Conservation (phyloP, 2,888 invertebrate genomes). For the Lycaena phlaeas region DNA sequence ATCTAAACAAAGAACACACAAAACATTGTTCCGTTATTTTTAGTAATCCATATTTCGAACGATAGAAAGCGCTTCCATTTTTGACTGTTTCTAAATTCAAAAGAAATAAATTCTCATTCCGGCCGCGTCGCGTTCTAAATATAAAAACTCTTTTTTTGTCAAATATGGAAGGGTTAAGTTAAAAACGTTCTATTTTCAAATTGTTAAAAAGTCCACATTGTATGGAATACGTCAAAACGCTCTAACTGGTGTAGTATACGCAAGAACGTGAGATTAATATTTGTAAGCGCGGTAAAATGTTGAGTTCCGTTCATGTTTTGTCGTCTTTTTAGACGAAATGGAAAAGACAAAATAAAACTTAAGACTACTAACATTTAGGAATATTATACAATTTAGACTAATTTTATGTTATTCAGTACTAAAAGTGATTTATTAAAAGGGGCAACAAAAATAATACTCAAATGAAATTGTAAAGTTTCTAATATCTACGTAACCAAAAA, state of each 20-base stretch:
- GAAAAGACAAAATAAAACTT: too few species aligned
- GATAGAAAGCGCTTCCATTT: slow-evolving; percentile 47
- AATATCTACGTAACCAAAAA: too few species aligned
- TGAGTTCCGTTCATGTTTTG: too few species aligned
- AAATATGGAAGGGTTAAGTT: slow-evolving; percentile 73
- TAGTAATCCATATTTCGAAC: slow-evolving; percentile 43
- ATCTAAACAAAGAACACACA: slow-evolving; percentile 11
- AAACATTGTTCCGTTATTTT: slow-evolving; percentile 33
- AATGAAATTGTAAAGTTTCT: too few species aligned
- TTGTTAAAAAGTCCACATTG: slow-evolving; percentile 72
- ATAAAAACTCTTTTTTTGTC: slow-evolving; percentile 69
- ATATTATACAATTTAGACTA: too few species aligned
- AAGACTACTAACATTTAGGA: too few species aligned
- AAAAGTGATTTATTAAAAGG: too few species aligned
- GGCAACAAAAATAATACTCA: too few species aligned
- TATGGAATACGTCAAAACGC: slow-evolving; percentile 72
- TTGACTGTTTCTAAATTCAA: slow-evolving; percentile 61
- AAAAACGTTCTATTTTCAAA: slow-evolving; percentile 72
- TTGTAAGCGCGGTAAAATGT: too few species aligned
- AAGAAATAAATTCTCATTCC: slow-evolving; percentile 64
- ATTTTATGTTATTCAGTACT: too few species aligned
- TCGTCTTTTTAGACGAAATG: too few species aligned
- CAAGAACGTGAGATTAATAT: slow-evolving; percentile 21
- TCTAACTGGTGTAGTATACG: slow-evolving; percentile 45
- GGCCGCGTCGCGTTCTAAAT: slow-evolving; percentile 64